Base-by-base conservation (phyloP, 2,888 invertebrate genomes). In the Cremastinae sp. region DNA sequence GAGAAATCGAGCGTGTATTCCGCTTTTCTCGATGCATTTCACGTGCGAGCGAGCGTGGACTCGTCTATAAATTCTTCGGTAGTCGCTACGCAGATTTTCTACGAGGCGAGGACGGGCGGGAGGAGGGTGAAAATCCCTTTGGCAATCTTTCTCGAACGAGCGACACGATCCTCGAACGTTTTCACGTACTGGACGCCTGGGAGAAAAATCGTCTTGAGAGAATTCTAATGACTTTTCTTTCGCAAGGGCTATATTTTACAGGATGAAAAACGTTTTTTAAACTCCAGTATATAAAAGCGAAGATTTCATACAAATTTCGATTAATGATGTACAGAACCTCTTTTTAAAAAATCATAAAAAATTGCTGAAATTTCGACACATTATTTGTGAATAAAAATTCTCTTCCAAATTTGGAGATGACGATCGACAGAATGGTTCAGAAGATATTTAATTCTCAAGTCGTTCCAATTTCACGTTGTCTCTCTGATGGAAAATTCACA, bases 21-120 rank as follows among this genome's bases (percentile, higher is more conserved):
- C 14, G 16, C 51, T 51, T 28, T 10, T 69, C 51, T 59, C 59
- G 51, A 69, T 59, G 69, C 69, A 35, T 28, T 61, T 51, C 69
- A 69, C 69, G 69, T 69, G 59, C 69, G 14, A 9, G 16, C 59
- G 59, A 69, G 43, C 59, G 69, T 61, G 51, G 51, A 51, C 49
- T 45, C 18, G 59, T 41, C 59, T 61, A 61, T 69, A 61, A 59
- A 69, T 68, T 68, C 47, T 41, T 12, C 69, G 59, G 5, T 49
- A 28, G 39, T 37, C 20, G 53, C 45, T 47, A 71, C 71, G 64
- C 71, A 65, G 71, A 71, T 64, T 71, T 71, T 64, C 64, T 55
- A 65, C 62, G 64, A 71, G 5, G 37, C 3, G 3, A 18, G 7
- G 9, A n/a, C 7, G 28, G 16, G 28, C 39, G 28, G 22, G 39